Evolutionary conservation across 2,113 vertebrate genomes (phyloP), one percentile per base, ranked within the genome.

Genomic region (Chrysemys picta): DNA sequence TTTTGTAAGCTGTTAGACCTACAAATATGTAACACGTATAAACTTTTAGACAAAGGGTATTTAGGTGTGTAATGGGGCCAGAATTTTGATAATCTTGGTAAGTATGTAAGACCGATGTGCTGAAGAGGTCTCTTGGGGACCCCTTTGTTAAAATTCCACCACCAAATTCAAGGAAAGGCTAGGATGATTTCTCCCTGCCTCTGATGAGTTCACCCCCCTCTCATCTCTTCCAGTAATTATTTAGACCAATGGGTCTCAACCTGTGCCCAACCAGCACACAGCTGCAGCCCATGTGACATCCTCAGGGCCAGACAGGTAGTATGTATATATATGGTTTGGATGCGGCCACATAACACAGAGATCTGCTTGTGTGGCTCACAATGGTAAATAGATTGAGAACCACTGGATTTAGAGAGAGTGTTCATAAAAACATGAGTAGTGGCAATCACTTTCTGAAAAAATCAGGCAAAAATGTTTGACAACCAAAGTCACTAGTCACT

Each of bases 181-280:
- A 84, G 24, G 38, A 87, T 42, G 59, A 6, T 19, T 76, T 89
- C 72, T 89, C 78, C 92, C 69, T 0, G 12, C 24, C 25, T 47
- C 75, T 78, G 42, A 13, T 27, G 1, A 91, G 53, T 24, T 93
- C 87, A 87, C 8, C 89, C 45, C 53, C 76, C 75, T 94, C 31
- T 52, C 80, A 89, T 56, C 52, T 94, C 84, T 62, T 95, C 87
- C 49, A 92, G 72, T 65, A 94, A 91, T 49, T 87, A 65, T 75
- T 65, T 89, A 57, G 22, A 62, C 27, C 27, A 29, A 27, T 31
- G 27, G 27, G 29, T 62, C 27, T 62, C 27, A 62, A 62, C 57
- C 12, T 62, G 57, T 2, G 27, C 57, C 57, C 25, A 14, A 31
- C 29, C 12, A 14, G 27, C 27, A 62, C 57, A 62, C 27, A 62